Evolutionary conservation across 1,140 invertebrate species (phyloP).

Genomic region (Palaemon carinicauda): DNA sequence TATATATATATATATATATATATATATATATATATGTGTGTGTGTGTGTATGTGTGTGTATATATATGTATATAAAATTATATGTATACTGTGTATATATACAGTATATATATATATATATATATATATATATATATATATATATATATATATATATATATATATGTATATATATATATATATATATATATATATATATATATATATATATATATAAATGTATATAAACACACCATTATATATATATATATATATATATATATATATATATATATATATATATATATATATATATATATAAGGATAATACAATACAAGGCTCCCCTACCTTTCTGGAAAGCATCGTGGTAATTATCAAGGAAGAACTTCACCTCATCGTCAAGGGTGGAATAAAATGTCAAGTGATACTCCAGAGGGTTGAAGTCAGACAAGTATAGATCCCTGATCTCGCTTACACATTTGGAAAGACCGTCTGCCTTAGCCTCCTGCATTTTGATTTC

Average conservation of each 20-base stretch:
- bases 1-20: no score
- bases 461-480: not conserved
- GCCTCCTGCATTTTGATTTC: not conserved
- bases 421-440: not conserved
- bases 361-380: not conserved
- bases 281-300: not conserved
- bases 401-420: not conserved
- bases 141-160: no score
- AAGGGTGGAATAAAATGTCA: not conserved
- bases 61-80: no score
- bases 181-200: no score
- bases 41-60: no score
- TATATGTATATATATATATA: no score
- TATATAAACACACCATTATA: no score
- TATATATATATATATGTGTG: no score
- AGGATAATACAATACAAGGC: not conserved
- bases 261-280: not conserved
- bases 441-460: not conserved
- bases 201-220: no score
- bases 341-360: not conserved
- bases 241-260: no score
- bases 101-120: not conserved
- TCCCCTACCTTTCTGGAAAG: not conserved
- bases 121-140: not conserved
- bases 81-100: not conserved